A percentile compares a stretch with the other conserved stretches of the same genome.
These are phyloP conservation scores for Brachionichthys hirsutus DNA, from an alignment of 2,113 vertebrate species.

Conservation along the genomic window DNA sequence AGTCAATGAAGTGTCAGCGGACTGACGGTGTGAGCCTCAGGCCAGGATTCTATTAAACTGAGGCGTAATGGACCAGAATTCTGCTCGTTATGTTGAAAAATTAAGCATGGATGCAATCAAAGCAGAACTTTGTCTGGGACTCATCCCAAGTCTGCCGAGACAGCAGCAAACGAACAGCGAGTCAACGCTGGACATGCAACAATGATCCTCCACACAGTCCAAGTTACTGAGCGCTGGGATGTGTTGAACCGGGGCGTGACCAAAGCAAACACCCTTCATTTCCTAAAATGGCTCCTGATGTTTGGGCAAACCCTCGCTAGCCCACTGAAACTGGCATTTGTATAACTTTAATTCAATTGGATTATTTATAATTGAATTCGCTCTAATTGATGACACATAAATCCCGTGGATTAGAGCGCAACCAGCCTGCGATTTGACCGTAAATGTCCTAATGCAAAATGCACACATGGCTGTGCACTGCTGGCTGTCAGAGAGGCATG, in stretches of 20 bases:
- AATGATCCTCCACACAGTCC: conserved; percentile 11
- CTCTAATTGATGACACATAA: background rate
- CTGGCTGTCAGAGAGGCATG: conserved; percentile 42
- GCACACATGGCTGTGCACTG: conserved; percentile 22
- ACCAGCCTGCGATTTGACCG: conserved; percentile 7
- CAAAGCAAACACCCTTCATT: background rate
- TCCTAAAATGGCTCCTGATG: conserved; percentile 25
- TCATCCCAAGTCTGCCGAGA: conserved; percentile 10
- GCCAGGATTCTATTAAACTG: background rate
- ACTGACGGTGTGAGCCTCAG: background rate
- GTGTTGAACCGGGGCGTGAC: conserved; percentile 28
- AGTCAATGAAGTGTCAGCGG: conserved; percentile 6
- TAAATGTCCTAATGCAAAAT: conserved; percentile 20
- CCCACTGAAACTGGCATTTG: conserved; percentile 6
- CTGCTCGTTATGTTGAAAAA: conserved; percentile 1
- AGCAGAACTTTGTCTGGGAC: conserved; percentile 11
- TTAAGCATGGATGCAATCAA: background rate
- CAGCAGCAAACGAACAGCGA: conserved; percentile 16
- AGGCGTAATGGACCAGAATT: conserved; percentile 5
- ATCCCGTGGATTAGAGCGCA: conserved; percentile 1
- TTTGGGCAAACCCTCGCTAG: conserved; percentile 10
- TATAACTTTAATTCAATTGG: background rate
- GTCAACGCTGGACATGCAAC: conserved; percentile 22
- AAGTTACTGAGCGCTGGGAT: conserved; percentile 4
- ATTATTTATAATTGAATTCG: too few relatives aligned